A percentile compares a stretch with the other conserved stretches of the same genome.
phyloP scores from a whole-genome alignment of 2,888 invertebrate species.

The Colostygia pectinataria region DNA sequence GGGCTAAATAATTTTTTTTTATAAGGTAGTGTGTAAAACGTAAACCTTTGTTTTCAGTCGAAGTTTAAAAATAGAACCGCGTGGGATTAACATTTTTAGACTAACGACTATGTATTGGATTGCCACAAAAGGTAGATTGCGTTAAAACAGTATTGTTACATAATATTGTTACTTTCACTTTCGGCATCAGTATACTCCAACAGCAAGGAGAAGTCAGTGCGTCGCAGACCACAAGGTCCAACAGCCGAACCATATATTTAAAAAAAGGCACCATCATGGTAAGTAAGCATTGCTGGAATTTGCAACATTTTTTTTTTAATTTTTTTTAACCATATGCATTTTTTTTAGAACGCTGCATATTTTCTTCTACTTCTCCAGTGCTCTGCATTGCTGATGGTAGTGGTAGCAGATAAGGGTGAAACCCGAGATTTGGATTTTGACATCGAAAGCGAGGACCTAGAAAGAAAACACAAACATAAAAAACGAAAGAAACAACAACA shows the following conservation, averaged over 20 bases:
- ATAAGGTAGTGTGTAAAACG: too few species aligned
- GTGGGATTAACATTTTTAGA: too few species aligned
- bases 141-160: conserved; percentile 16
- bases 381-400: conserved; percentile 35
- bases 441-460: conserved; percentile 54
- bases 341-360: conserved; percentile 50
- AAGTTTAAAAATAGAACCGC: too few species aligned
- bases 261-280: conserved; percentile 41
- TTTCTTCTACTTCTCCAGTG: conserved; percentile 50
- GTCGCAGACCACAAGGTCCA: conserved; percentile 32
- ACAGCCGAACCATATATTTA: conserved; percentile 21
- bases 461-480: conserved; percentile 49
- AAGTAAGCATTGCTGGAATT: conserved; percentile 29
- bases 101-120: background rate
- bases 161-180: conserved; percentile 32
- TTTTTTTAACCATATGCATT: too few species aligned
- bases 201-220: conserved; percentile 36
- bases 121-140: conserved; percentile 18
- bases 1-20: too few species aligned
- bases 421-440: conserved; percentile 51
- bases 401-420: conserved; percentile 44
- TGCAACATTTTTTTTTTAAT: background rate
- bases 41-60: too few species aligned
- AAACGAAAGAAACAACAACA: conserved; percentile 65
- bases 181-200: conserved; percentile 17